Percentiles rank a stretch among this genome's conserved stretches.
These are phyloP conservation scores for Aphelocoma coerulescens DNA, from an alignment of 2,113 vertebrate genomes.

Conservation along the genomic window DNA sequence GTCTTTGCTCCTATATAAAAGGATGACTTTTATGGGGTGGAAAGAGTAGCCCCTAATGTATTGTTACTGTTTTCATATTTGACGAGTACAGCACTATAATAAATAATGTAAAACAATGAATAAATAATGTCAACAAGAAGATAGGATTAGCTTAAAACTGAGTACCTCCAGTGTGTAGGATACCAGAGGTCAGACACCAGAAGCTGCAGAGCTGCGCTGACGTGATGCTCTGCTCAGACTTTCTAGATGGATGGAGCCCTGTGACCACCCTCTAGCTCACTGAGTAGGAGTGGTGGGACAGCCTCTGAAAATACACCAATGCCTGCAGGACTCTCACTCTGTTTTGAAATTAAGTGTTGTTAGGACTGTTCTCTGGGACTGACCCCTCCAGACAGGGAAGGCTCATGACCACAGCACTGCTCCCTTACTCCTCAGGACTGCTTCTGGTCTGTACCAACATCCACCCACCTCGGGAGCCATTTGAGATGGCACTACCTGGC, in stretches of 20 bases:
- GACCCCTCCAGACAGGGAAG: background rate
- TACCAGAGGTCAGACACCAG: background rate
- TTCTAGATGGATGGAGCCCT: background rate
- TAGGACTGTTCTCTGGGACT: background rate
- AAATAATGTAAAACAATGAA: slow-evolving; percentile 48
- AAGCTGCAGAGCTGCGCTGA: background rate
- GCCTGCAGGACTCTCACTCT: background rate
- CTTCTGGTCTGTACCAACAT: background rate
- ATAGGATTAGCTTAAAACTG: slow-evolving; percentile 24
- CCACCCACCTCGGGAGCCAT: fast-evolving
- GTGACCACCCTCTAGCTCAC: background rate
- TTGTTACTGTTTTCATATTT: slow-evolving; percentile 33
- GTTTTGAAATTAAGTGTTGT: background rate
- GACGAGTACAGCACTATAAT: slow-evolving; percentile 8
- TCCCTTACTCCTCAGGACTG: background rate
- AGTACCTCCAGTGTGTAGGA: background rate
- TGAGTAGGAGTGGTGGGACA: background rate
- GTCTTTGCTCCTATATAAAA: background rate
- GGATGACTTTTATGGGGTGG: background rate
- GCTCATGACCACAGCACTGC: background rate
- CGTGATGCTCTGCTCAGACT: background rate
- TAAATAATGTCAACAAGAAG: slow-evolving; percentile 24
- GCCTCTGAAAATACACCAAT: background rate
- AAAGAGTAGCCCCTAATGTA: background rate
- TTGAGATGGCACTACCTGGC: background rate